phyloP scores from a whole-genome alignment of 2,113 vertebrate genomes.

The Mirounga angustirostris region DNA sequence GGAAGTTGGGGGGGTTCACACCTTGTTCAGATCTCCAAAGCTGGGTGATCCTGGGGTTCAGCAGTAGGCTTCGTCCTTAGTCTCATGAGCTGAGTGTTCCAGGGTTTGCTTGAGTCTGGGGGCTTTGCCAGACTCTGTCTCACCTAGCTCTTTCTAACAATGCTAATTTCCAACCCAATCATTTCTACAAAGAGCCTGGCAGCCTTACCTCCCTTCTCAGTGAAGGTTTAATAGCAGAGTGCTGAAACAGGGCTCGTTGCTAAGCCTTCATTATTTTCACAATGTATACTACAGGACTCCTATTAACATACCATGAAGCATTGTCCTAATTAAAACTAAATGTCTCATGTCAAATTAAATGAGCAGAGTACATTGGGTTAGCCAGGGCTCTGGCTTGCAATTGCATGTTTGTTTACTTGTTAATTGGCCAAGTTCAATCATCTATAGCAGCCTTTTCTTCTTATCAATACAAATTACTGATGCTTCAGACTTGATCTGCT shows the following conservation, averaged over 20 bases:
- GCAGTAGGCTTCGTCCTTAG: not conserved
- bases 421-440: slow-evolving; percentile 73
- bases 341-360: slow-evolving; percentile 71
- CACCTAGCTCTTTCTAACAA: slow-evolving; percentile 64
- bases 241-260: slow-evolving; percentile 56
- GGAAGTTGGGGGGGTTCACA: not conserved
- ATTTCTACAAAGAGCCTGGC: slow-evolving; percentile 71
- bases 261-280: slow-evolving; percentile 80
- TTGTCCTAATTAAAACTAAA: slow-evolving; percentile 81
- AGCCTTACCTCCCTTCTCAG: slow-evolving; percentile 62
- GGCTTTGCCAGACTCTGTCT: slow-evolving; percentile 66
- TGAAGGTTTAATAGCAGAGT: slow-evolving; percentile 77
- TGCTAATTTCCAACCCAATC: slow-evolving; percentile 67
- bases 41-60: not conserved
- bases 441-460: slow-evolving; percentile 66
- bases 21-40: not conserved
- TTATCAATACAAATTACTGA: slow-evolving; percentile 59
- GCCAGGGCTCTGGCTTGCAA: slow-evolving; percentile 52
- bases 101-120: slow-evolving; percentile 47
- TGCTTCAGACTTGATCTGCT: slow-evolving; percentile 5
- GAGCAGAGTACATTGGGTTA: slow-evolving; percentile 66
- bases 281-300: slow-evolving; percentile 73
- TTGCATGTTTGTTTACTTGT: slow-evolving; percentile 73
- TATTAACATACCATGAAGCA: slow-evolving; percentile 61
- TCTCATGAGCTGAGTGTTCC: not conserved